Evolutionary conservation across 2,888 invertebrate genomes (phyloP).

Genomic region (Ephialtes manifestator): DNA sequence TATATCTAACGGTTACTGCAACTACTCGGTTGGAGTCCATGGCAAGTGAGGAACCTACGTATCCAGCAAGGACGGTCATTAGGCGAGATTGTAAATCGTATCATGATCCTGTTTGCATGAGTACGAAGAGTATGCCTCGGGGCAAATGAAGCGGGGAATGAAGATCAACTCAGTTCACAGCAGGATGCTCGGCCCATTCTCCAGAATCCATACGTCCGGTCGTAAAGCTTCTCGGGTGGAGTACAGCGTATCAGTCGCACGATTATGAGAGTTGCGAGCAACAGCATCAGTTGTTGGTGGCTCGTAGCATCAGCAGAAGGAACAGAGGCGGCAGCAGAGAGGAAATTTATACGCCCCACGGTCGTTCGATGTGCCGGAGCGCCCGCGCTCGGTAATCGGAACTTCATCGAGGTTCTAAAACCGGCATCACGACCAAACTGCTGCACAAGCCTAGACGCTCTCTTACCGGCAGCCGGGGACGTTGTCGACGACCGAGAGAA

Average conservation of each 20-base stretch:
- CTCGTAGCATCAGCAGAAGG: slow-evolving; percentile 39
- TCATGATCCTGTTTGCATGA: slow-evolving; percentile 13
- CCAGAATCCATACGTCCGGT: slow-evolving; percentile 48
- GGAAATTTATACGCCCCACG: slow-evolving; percentile 55
- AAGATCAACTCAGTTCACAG: slow-evolving; percentile 37
- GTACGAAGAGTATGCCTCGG: neutral
- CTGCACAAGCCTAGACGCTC: slow-evolving; percentile 50
- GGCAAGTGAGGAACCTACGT: slow-evolving; percentile 7
- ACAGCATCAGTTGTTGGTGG: slow-evolving; percentile 29
- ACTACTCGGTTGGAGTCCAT: neutral
- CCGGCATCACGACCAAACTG: slow-evolving; percentile 40
- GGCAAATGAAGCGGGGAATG: slow-evolving; percentile 17
- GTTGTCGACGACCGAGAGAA: slow-evolving; percentile 24
- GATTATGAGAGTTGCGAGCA: slow-evolving; percentile 54
- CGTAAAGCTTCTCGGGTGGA: slow-evolving; percentile 50
- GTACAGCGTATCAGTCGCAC: slow-evolving; percentile 35
- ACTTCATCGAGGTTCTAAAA: slow-evolving; percentile 60
- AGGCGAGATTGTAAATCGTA: slow-evolving; percentile 25
- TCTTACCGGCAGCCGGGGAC: slow-evolving; percentile 64
- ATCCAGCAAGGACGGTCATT: slow-evolving; percentile 23
- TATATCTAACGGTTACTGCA: neutral
- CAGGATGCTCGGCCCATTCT: slow-evolving; percentile 37
- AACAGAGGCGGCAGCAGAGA: slow-evolving; percentile 44
- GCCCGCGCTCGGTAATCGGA: slow-evolving; percentile 61
- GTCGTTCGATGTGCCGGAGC: slow-evolving; percentile 53